Percentiles rank a stretch among this genome's conserved stretches.
These are phyloP conservation scores for Apocrypta bakeri DNA, from an alignment of 1,140 invertebrate genomes.

Conservation along the genomic window DNA sequence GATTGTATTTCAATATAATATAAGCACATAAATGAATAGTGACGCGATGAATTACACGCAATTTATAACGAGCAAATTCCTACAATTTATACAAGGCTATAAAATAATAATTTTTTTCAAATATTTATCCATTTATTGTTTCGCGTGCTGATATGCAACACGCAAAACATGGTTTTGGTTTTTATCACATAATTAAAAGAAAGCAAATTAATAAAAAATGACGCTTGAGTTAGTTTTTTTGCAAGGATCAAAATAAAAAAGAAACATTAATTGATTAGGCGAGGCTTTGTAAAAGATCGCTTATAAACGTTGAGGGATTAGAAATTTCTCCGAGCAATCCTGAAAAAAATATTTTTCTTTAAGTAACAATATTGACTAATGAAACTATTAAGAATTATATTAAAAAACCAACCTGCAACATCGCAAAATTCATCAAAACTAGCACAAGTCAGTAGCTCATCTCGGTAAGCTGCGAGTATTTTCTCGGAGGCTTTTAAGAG, in stretches of 20 bases:
- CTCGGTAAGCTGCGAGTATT: slow-evolving; percentile 87
- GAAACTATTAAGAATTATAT: too few relatives aligned
- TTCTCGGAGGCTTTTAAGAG: slow-evolving; percentile 91
- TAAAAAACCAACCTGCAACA: slow-evolving; percentile 80
- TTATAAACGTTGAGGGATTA: slow-evolving; percentile 77
- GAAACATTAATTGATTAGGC: slow-evolving; percentile 53
- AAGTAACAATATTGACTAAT: not conserved
- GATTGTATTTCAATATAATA: slow-evolving; percentile 41
- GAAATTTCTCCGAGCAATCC: slow-evolving; percentile 79
- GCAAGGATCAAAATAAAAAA: slow-evolving; percentile 35
- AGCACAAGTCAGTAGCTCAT: slow-evolving; percentile 92
- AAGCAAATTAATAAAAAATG: slow-evolving; percentile 45
- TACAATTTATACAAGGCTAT: slow-evolving; percentile 50
- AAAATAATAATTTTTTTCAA: slow-evolving; percentile 36
- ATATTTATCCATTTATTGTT: slow-evolving; percentile 31
- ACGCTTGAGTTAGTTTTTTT: slow-evolving; percentile 46
- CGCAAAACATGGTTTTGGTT: slow-evolving; percentile 34
- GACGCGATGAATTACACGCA: slow-evolving; percentile 26
- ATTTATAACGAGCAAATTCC: slow-evolving; percentile 44
- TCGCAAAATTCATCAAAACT: slow-evolving; percentile 94
- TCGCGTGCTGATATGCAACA: not conserved
- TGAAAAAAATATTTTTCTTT: slow-evolving; percentile 66
- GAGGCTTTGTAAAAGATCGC: slow-evolving; percentile 72
- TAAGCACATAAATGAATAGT: slow-evolving; percentile 44
- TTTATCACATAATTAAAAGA: slow-evolving; percentile 46